Evolutionary conservation across 2,113 vertebrate species (phyloP).

Genomic region (Toxotes chatareus): DNA sequence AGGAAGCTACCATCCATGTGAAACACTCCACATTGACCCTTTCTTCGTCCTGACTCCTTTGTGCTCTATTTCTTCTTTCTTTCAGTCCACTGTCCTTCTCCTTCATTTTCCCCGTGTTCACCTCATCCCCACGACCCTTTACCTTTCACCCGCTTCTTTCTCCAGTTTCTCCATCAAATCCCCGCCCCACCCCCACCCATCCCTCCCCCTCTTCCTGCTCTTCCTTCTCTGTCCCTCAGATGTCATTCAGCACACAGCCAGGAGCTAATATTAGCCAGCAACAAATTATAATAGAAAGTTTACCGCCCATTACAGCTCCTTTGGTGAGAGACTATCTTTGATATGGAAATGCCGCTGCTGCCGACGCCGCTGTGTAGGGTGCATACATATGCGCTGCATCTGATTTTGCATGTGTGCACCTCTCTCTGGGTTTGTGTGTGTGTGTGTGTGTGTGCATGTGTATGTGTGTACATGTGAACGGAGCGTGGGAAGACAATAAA

Average conservation of each 20-base stretch:
- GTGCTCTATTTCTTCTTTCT: slow-evolving; percentile 32
- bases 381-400: slow-evolving; percentile 20
- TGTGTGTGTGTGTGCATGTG: neutral
- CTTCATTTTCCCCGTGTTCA: slow-evolving; percentile 58
- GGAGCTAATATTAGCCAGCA: slow-evolving; percentile 78
- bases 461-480: slow-evolving; percentile 1
- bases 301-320: slow-evolving; percentile 68
- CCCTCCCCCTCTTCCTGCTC: neutral
- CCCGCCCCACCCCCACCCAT: neutral
- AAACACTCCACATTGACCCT: slow-evolving; percentile 60
- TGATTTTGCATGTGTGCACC: neutral
- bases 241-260: slow-evolving; percentile 63
- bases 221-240: slow-evolving; percentile 59
- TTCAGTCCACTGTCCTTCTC: slow-evolving; percentile 42
- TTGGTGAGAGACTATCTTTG: slow-evolving; percentile 77
- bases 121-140: slow-evolving; percentile 28
- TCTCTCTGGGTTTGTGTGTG: slow-evolving; percentile 2
- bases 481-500: slow-evolving; percentile 72
- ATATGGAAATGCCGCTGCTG: slow-evolving; percentile 77
- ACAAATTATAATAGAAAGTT: slow-evolving; percentile 79
- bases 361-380: slow-evolving; percentile 28
- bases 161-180: neutral
- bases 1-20: slow-evolving; percentile 65
- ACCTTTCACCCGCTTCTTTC: slow-evolving; percentile 10
- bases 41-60: slow-evolving; percentile 48